phyloP scores from a whole-genome alignment of 2,113 vertebrate genomes.

The Periophthalmodon schlosseri region DNA sequence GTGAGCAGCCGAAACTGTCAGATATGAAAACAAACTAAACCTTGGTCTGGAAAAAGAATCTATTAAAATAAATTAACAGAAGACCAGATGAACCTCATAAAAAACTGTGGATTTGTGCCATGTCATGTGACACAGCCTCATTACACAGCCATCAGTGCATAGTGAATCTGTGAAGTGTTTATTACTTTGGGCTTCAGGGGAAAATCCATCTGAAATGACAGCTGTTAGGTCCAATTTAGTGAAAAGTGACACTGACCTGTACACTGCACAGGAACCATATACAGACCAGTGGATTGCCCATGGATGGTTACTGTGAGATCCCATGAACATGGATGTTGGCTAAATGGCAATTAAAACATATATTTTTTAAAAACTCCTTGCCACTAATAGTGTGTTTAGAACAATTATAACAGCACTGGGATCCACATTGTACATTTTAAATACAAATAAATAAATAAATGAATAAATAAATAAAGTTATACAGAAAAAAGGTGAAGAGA shows the following conservation, averaged over 20 bases:
- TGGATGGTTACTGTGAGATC: neutral
- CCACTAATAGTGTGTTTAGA: too few species aligned
- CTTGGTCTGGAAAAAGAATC: too few species aligned
- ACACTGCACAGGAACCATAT: constrained; percentile 14
- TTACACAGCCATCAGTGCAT: constrained; percentile 62
- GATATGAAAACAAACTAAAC: neutral
- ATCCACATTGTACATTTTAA: too few species aligned
- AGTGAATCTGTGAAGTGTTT: constrained; percentile 67
- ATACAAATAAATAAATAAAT: too few species aligned
- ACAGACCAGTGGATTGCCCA: neutral
- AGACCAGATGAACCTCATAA: neutral
- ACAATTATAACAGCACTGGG: too few species aligned
- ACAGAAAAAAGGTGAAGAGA: too few species aligned
- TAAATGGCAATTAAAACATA: too few species aligned
- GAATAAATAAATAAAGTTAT: too few species aligned
- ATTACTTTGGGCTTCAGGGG: constrained; percentile 63
- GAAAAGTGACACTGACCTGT: constrained; percentile 49
- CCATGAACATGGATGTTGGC: neutral
- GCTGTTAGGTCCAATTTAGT: constrained; percentile 56
- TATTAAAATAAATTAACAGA: too few species aligned
- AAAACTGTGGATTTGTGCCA: constrained; percentile 52
- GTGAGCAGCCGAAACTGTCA: too few species aligned
- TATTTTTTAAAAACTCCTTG: too few species aligned
- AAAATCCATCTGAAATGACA: constrained; percentile 75
- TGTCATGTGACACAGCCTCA: constrained; percentile 69